These are phyloP conservation scores for Apteryx owenii DNA, from an alignment of 2,113 vertebrate species.

Conservation along the genomic window DNA sequence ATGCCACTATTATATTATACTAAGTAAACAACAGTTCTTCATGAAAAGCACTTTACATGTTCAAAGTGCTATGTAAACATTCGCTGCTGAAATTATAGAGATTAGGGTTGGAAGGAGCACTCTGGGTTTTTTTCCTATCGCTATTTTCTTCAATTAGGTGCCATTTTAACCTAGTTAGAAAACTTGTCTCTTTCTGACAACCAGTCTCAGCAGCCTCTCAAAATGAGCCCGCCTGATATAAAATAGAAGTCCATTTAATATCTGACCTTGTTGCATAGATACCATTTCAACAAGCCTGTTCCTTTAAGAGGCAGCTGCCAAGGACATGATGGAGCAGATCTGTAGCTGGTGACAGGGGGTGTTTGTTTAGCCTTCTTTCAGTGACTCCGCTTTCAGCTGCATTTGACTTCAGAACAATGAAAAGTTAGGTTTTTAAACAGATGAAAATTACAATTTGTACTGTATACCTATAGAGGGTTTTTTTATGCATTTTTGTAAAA, in stretches of 20 bases:
- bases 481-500: background rate
- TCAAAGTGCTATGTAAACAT: background rate
- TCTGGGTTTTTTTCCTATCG: background rate
- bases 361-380: background rate
- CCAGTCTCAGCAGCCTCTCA: background rate
- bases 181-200: background rate
- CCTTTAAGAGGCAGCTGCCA: background rate
- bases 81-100: background rate
- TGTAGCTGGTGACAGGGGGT: background rate
- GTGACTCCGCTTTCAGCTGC: background rate
- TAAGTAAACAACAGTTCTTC: background rate
- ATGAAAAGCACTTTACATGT: background rate
- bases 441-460: background rate
- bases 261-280: background rate
- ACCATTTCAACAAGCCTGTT: background rate
- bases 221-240: background rate
- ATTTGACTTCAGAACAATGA: background rate
- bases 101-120: background rate
- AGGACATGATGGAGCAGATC: background rate
- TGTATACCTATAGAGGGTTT: background rate
- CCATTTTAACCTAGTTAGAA: slow-evolving; percentile 16
- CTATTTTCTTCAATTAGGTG: slow-evolving; percentile 7
- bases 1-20: background rate
- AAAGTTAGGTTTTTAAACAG: background rate
- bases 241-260: slow-evolving; percentile 12